Percentiles rank a stretch among this genome's conserved stretches.
Evolutionary conservation across 2,113 vertebrate genomes (phyloP).

Genomic region (Meriones unguiculatus): DNA sequence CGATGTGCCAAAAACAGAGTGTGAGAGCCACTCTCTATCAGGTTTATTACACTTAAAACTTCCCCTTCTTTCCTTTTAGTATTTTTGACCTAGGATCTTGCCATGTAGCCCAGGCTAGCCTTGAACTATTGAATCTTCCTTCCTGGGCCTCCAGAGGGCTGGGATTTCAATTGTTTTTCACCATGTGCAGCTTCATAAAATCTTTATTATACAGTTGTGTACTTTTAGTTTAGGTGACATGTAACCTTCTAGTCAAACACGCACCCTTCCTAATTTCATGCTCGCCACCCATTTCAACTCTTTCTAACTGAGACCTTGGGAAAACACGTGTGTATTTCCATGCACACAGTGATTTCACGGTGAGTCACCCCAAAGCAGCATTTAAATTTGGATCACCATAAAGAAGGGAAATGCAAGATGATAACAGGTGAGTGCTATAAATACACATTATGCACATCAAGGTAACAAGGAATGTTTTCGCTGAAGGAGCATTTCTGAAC

Average conservation of each 20-base stretch:
- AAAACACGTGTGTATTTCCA: slow-evolving; percentile 30
- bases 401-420: not conserved
- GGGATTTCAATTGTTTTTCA: not conserved
- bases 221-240: not conserved
- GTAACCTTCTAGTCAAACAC: not conserved
- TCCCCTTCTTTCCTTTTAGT: not conserved
- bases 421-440: not conserved
- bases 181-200: not conserved
- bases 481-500: not conserved
- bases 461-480: not conserved
- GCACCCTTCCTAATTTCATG: not conserved
- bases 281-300: not conserved
- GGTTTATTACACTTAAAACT: not conserved
- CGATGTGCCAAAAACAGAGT: not conserved
- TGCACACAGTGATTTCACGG: not conserved
- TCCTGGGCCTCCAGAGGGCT: not conserved
- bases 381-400: not conserved
- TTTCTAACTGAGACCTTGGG: not conserved
- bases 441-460: not conserved
- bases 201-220: not conserved
- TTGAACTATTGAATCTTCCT: not conserved
- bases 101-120: not conserved
- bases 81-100: not conserved
- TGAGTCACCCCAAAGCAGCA: not conserved
- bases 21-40: not conserved